Evolutionary conservation across 2,797 vertebrate genomes (phyloP), one percentile per base, ranked within the genome.

Genomic region (Pogonophryne albipinna): DNA sequence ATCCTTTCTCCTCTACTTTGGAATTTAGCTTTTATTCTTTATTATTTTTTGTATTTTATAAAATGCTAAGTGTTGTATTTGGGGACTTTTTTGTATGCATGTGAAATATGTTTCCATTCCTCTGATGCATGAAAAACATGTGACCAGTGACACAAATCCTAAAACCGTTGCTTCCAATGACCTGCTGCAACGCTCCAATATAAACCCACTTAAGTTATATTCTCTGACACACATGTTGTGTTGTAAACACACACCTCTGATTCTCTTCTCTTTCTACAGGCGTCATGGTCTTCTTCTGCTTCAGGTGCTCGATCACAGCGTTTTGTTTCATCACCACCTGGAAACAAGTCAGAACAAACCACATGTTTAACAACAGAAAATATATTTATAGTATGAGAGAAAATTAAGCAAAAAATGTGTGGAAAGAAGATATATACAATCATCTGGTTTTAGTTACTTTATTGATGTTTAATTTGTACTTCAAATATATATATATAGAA

Each of bases 251-350:
- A 78, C 92, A 99, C 98, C 98, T 97, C 91, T 99, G 98, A 91
- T 99, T 99, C 90, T 99, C 98, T 85, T 99, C 98, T 78, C 97
- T 95, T 87, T 99, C 98, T 68, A 95, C 95, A 61, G 97, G 97
- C 19, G 98, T 98, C 95, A 99, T 89, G 27, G 96, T 96, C 92
- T 98, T 98, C 95, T 98, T 99, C 94, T 99, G 97, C 89, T 99
- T 99, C 89, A 99, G 94, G 89, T 99, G 97, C 84, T 99, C 98
- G 71, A 99, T 99, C 47, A 95, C 96, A 76, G 98, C 98, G 31
- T 99, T 99, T 91, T 99, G 98, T 85, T 99, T 99, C 97, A 98
- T 97, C 86, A 99, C 96, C 93, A 99, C 97, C 98, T 99, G 89
- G 79, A 85, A 84, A 56, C 23, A 31, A 6, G 16, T 67, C 20